Evolutionary conservation across 2,888 invertebrate species (phyloP).

Genomic region (Muscina levida): DNA sequence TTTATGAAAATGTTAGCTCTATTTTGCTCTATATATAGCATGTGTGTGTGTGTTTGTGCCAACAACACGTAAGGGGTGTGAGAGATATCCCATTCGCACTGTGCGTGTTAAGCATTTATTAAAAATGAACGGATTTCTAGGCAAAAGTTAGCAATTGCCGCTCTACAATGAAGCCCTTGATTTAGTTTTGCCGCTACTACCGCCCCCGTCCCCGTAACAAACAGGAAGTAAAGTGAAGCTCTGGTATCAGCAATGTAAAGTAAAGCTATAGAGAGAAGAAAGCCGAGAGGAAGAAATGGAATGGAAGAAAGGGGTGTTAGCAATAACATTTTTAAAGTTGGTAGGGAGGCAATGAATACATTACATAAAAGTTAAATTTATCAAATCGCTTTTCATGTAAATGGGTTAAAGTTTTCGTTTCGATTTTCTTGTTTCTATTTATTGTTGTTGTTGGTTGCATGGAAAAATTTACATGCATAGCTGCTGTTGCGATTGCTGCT

Average conservation of each 20-base stretch:
- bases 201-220: background rate
- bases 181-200: background rate
- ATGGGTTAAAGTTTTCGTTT: conserved; percentile 31
- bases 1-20: conserved; percentile 28
- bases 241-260: no score
- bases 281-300: no score
- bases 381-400: conserved; percentile 23
- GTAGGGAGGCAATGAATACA: background rate
- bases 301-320: no score
- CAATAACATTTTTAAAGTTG: no score
- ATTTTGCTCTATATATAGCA: background rate
- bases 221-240: no score
- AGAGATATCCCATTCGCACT: background rate
- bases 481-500: no score
- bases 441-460: background rate
- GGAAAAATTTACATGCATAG: background rate
- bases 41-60: no score
- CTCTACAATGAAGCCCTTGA: background rate
- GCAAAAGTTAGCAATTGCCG: background rate
- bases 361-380: conserved; percentile 19
- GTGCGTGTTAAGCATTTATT: conserved; percentile 30
- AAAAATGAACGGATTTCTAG: background rate
- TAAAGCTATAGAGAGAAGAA: no score
- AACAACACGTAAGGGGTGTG: background rate
- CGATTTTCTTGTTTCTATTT: background rate